phyloP scores from a whole-genome alignment of 1,140 invertebrate genomes.

The Aphis gossypii region DNA sequence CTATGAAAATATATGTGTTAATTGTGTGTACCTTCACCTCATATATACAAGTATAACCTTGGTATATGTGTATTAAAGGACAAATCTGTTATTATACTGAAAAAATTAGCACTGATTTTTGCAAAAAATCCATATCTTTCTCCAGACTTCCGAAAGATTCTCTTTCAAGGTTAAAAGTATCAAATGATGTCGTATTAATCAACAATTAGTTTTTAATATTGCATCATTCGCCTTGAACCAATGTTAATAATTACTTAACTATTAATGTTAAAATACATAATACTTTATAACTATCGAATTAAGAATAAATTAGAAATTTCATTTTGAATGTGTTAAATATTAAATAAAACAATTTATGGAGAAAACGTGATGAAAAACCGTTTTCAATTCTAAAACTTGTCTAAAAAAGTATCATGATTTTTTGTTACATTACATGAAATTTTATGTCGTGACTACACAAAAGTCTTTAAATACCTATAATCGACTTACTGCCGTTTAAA shows the following conservation, averaged over 20 bases:
- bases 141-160: conserved; percentile 47
- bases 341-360: not conserved
- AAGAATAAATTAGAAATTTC: not conserved
- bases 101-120: not conserved
- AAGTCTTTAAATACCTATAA: too few relatives aligned
- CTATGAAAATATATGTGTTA: conserved; percentile 4
- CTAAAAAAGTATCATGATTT: too few relatives aligned
- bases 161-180: conserved; percentile 21
- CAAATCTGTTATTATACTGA: conserved; percentile 38
- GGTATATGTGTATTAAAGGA: not conserved
- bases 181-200: not conserved
- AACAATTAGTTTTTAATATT: not conserved
- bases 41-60: not conserved
- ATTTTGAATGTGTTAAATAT: not conserved
- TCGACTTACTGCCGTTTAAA: too few relatives aligned
- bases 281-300: not conserved
- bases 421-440: too few relatives aligned
- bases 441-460: too few relatives aligned
- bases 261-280: not conserved
- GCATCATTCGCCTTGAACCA: not conserved
- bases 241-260: not conserved
- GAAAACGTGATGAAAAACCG: not conserved
- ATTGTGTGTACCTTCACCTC: conserved; percentile 35
- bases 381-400: too few relatives aligned
- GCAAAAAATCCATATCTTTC: conserved; percentile 13